phyloP scores from a whole-genome alignment of 1,140 invertebrate genomes.

The Drosophila bocki region DNA sequence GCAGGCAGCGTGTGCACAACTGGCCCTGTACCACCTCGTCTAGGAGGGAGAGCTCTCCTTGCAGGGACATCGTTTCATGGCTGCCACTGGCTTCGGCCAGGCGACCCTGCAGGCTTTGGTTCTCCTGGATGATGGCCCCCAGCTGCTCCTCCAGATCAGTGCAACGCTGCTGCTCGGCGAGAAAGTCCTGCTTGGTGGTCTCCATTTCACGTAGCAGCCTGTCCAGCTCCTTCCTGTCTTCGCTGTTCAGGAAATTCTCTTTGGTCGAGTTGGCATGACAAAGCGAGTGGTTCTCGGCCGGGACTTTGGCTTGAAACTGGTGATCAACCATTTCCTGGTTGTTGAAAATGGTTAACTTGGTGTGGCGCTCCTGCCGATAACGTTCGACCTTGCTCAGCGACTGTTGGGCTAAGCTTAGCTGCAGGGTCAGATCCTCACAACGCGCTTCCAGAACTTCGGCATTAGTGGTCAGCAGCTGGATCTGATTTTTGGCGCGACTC shows the following conservation, averaged over 20 bases:
- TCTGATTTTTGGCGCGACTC: slow-evolving; percentile 93
- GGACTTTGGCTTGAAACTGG: slow-evolving; percentile 48
- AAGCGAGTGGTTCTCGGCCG: slow-evolving; percentile 46
- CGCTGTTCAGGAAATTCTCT: slow-evolving; percentile 20
- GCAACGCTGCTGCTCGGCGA: slow-evolving; percentile 90
- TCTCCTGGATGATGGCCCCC: slow-evolving; percentile 91
- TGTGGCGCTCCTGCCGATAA: slow-evolving; percentile 65
- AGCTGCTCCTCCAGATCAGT: slow-evolving; percentile 92
- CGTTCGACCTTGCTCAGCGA: slow-evolving; percentile 86
- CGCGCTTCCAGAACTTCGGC: slow-evolving; percentile 91
- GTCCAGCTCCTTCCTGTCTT: slow-evolving; percentile 88
- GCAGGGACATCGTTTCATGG: slow-evolving; percentile 91
- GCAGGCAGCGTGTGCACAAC: slow-evolving; percentile 91
- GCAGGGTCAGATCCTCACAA: slow-evolving; percentile 92
- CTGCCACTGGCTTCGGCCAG: slow-evolving; percentile 88
- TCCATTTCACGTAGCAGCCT: slow-evolving; percentile 89
- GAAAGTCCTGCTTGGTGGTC: slow-evolving; percentile 88
- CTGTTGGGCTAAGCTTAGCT: slow-evolving; percentile 89
- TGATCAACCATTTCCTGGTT: slow-evolving; percentile 31
- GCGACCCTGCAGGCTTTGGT: slow-evolving; percentile 91
- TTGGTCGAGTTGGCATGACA: slow-evolving; percentile 33
- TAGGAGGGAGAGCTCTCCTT: slow-evolving; percentile 92
- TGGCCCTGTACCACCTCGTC: slow-evolving; percentile 94
- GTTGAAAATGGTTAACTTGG: slow-evolving; percentile 14
- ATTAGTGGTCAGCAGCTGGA: slow-evolving; percentile 91